Conservation (phyloP, 2,797 vertebrate genomes). For the Decapterus maruadsi region DNA sequence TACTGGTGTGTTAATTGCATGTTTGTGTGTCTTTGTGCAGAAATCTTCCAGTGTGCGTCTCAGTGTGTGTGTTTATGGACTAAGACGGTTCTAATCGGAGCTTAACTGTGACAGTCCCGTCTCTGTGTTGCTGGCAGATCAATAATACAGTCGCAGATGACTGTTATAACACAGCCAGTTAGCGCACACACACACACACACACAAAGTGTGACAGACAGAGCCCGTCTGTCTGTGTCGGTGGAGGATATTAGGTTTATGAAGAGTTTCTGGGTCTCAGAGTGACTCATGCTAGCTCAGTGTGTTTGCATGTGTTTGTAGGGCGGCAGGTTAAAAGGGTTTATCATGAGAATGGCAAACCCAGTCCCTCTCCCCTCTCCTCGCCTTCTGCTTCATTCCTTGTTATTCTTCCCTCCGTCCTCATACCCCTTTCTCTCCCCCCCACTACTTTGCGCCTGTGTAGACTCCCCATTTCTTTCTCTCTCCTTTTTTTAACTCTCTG, state of each 20-base stretch:
- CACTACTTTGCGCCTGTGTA: constrained; percentile 28
- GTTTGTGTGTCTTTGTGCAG: constrained; percentile 31
- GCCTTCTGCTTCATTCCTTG: constrained; percentile 49
- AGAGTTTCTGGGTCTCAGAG: constrained; percentile 63
- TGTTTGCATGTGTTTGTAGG: constrained; percentile 58
- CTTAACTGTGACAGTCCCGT: constrained; percentile 60
- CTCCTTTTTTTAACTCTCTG: constrained; percentile 9
- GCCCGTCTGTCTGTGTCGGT: constrained; percentile 57
- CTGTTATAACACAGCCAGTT: constrained; percentile 42
- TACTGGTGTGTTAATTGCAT: constrained; percentile 34
- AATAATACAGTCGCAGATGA: constrained; percentile 63
- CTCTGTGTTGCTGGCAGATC: constrained; percentile 61
- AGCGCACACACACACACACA: background rate
- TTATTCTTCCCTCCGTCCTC: constrained; percentile 7
- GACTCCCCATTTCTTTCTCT: constrained; percentile 8
- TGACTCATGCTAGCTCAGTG: constrained; percentile 61
- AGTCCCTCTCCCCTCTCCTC: background rate
- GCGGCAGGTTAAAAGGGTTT: constrained; percentile 67
- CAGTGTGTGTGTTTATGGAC: constrained; percentile 11
- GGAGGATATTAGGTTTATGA: constrained; percentile 74
- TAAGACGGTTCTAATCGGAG: constrained; percentile 56
- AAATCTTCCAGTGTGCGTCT: constrained; percentile 13
- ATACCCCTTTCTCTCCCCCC: background rate
- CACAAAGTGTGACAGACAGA: constrained; percentile 58
- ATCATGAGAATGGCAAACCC: constrained; percentile 45